Percentiles rank a stretch among this genome's conserved stretches.
phyloP scores from a whole-genome alignment of 2,888 invertebrate genomes.

The Oxytorus armatus region DNA sequence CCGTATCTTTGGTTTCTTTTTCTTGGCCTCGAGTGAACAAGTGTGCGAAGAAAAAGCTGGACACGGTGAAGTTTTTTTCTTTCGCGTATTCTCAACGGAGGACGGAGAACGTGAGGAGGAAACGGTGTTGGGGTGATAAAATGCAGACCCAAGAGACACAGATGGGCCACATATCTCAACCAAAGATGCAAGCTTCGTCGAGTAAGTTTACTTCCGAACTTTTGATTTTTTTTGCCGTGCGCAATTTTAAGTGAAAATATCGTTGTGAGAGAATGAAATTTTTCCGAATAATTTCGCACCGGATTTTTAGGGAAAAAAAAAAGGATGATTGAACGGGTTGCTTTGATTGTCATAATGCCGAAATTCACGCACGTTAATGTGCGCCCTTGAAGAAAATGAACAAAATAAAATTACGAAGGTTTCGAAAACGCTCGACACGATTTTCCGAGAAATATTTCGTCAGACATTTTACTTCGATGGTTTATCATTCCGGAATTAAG shows the following conservation, averaged over 20 bases:
- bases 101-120: constrained; percentile 14
- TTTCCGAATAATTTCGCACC: too few relatives aligned
- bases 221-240: constrained; percentile 27
- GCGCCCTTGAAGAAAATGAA: too few relatives aligned
- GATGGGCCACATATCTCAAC: constrained; percentile 75
- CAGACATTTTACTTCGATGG: too few relatives aligned
- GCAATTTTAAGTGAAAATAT: not conserved
- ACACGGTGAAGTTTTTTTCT: constrained; percentile 47
- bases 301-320: too few relatives aligned
- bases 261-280: not conserved
- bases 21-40: constrained; percentile 34
- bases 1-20: too few relatives aligned
- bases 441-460: too few relatives aligned
- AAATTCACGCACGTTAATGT: too few relatives aligned
- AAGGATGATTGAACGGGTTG: too few relatives aligned
- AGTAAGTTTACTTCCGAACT: constrained; percentile 81
- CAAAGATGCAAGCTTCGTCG: constrained; percentile 80
- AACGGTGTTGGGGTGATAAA: constrained; percentile 60
- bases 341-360: too few relatives aligned
- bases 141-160: constrained; percentile 77
- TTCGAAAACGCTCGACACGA: too few relatives aligned
- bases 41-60: constrained; percentile 29
- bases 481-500: too few relatives aligned
- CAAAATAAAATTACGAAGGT: too few relatives aligned
- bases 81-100: constrained; percentile 4